Conservation (phyloP, 2,113 vertebrate genomes). For the Eolophus roseicapilla region DNA sequence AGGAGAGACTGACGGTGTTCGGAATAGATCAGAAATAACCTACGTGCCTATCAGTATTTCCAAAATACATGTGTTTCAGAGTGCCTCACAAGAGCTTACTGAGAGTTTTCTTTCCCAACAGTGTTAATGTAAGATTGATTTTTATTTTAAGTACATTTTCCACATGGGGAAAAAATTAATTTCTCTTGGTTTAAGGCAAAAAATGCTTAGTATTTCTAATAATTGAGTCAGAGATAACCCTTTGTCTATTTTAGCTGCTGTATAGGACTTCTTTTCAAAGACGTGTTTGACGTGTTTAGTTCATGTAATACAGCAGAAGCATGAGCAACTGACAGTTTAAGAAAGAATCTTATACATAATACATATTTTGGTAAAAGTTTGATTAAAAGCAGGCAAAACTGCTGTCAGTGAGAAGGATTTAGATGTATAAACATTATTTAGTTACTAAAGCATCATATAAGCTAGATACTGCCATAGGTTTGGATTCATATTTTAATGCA, state of each 20-base stretch:
- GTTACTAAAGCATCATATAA: not conserved
- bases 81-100: not conserved
- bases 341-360: not conserved
- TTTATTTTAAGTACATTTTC: not conserved
- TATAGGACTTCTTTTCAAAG: not conserved
- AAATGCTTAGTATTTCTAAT: not conserved
- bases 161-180: rapidly evolving
- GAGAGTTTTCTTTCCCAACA: not conserved
- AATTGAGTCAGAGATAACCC: not conserved
- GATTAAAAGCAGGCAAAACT: not conserved
- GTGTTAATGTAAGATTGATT: not conserved
- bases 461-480: not conserved
- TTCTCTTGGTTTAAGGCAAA: not conserved
- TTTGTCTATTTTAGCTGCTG: not conserved
- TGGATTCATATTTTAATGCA: not conserved
- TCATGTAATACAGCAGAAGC: not conserved
- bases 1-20: not conserved
- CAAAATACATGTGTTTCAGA: not conserved
- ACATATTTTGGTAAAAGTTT: not conserved
- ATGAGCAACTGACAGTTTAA: not conserved
- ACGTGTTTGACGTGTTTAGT: not conserved
- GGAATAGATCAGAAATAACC: not conserved
- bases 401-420: not conserved
- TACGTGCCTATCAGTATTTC: not conserved
- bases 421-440: not conserved